Evolutionary conservation across 2,888 invertebrate species (phyloP).

Genomic region (Conus canariensis): DNA sequence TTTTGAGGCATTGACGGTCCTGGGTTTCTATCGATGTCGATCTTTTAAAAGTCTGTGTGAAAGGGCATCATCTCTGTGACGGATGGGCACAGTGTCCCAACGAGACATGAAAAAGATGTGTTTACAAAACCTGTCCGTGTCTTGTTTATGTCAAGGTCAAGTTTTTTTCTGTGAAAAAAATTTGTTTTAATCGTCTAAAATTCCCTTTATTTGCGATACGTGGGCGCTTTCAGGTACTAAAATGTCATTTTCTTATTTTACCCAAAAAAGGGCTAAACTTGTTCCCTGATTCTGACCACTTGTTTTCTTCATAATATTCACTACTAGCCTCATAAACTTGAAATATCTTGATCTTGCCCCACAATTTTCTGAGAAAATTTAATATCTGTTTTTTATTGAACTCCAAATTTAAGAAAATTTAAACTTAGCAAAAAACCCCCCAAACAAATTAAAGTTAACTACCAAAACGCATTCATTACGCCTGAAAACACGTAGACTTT

Average conservation of each 20-base stretch:
- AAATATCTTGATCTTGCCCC: background rate
- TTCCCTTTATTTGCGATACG: background rate
- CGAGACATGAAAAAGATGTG: background rate
- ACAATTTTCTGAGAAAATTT: background rate
- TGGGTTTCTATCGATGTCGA: constrained; percentile 1
- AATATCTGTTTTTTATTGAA: background rate
- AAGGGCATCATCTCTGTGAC: constrained; percentile 11
- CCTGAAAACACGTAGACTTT: background rate
- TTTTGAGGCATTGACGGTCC: background rate
- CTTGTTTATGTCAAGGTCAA: background rate
- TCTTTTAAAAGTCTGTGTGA: background rate
- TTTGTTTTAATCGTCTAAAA: background rate
- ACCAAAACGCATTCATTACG: background rate
- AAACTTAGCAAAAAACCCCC: background rate
- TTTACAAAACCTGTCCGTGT: background rate
- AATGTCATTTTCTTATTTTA: background rate
- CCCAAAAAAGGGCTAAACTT: background rate
- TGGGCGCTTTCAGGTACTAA: background rate
- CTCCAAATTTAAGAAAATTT: background rate
- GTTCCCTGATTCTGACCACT: background rate
- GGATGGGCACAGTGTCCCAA: constrained; percentile 18
- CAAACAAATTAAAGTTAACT: background rate
- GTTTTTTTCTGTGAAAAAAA: background rate
- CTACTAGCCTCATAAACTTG: background rate
- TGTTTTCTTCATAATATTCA: background rate